Conservation (phyloP, 2,113 vertebrate genomes). For the Tyrannus savana region DNA sequence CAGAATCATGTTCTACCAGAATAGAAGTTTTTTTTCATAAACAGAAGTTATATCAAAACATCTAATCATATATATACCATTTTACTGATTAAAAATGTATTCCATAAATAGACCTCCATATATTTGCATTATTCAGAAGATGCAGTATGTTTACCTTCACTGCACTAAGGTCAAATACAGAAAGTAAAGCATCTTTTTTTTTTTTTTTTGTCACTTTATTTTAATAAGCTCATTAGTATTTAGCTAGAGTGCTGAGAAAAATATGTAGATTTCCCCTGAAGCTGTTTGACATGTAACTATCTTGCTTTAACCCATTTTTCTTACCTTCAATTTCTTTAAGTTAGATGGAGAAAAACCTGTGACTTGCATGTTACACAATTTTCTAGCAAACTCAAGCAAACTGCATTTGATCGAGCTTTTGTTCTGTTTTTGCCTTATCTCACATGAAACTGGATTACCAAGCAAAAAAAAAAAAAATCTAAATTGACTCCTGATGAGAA, state of each 20-base stretch:
- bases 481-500: neutral
- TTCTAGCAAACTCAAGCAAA: neutral
- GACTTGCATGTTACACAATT: neutral
- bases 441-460: neutral
- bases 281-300: neutral
- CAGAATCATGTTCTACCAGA: neutral
- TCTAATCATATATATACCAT: neutral
- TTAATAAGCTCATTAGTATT: constrained; percentile 41
- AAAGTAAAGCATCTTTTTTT: constrained; percentile 16
- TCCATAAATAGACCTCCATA: neutral
- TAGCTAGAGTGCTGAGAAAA: neutral
- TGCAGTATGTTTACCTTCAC: constrained; percentile 38
- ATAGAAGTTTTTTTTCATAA: neutral
- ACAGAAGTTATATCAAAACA: neutral
- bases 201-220: constrained; percentile 24
- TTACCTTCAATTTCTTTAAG: neutral
- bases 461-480: neutral
- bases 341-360: neutral
- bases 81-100: neutral
- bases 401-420: neutral
- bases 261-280: neutral
- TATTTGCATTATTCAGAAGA: constrained; percentile 46
- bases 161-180: constrained; percentile 21
- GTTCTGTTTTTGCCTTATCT: neutral
- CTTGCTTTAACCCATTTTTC: neutral